Evolutionary conservation across 2,888 invertebrate species (phyloP), one percentile per base, ranked within the genome.

Genomic region (Orchesellides sinensis): DNA sequence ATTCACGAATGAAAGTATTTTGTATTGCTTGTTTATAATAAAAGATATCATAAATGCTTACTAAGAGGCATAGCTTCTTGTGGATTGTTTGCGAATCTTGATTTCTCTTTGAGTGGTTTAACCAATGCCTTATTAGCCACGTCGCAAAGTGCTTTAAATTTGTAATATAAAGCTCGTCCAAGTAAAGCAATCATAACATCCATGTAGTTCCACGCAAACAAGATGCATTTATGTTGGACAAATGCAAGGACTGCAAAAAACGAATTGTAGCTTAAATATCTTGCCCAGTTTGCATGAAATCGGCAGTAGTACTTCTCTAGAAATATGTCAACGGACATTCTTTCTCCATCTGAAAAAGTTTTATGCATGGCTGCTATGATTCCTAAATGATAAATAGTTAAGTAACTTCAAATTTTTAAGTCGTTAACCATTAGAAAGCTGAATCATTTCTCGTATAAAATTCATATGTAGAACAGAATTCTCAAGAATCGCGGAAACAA

Each of bases 101-200:
- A 19, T 12, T 47, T 45, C 14, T 74, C 49, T 23, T 32, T 25
- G 12, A 21, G n/a, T 4, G 61, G 56, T 21, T 40, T 21, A 3
- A 80, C 35, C 17, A 81, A 17, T 10, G 14, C 5, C 4, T 29
- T 47, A 2, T 54, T 21, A 2, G 70, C 35, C 21, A 14, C n/a
- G 21, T 80, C 75, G 29, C 14, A 56, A n/a, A 85, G 23, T 10
- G 29, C 17, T 29, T 85, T 74, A 35, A 85, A 87, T 66, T 85
- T 84, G 35, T 61, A 77, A 27, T 85, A 85, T 6, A 87, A 21
- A 0, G 83, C 79, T 12, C 84, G 32, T 5, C 85, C 84, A 17
- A 87, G 40, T 0, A 83, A 2, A n/a, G 83, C 83, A 14, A 86
- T 81, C 0, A 82, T 25, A 32, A 85, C 66, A 29, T 86, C 86